Evolutionary conservation across 2,113 vertebrate genomes (phyloP).

Genomic region (Lepus americanus): DNA sequence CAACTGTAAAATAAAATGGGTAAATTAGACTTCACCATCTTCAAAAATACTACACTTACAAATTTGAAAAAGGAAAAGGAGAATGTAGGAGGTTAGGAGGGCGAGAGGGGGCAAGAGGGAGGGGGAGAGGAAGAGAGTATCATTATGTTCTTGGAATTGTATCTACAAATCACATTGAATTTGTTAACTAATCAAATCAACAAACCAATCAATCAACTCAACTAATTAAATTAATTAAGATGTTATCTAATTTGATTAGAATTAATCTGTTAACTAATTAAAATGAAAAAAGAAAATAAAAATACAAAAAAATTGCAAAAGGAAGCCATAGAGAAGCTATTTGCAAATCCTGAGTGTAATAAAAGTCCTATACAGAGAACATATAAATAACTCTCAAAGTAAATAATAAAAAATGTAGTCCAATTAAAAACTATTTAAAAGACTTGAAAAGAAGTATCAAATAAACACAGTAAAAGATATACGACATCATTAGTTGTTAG

Average conservation of each 20-base stretch:
- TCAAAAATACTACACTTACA: not conserved
- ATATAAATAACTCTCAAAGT: not conserved
- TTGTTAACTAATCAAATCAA: too few species aligned
- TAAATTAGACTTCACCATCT: not conserved
- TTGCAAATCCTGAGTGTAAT: not conserved
- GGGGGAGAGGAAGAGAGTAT: too few species aligned
- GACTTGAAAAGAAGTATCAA: not conserved
- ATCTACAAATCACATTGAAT: too few species aligned
- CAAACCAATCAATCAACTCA: fast-evolving
- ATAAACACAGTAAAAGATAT: too few species aligned
- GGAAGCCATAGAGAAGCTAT: not conserved
- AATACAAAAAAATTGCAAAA: not conserved
- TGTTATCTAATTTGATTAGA: too few species aligned
- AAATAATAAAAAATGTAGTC: not conserved
- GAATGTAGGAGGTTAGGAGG: too few species aligned
- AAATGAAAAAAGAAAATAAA: too few species aligned
- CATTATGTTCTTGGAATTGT: too few species aligned
- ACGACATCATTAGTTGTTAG: too few species aligned
- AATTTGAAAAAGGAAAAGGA: not conserved
- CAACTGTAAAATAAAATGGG: not conserved
- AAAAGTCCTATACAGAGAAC: not conserved
- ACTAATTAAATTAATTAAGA: too few species aligned
- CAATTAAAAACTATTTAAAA: not conserved
- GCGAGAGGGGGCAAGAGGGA: too few species aligned
- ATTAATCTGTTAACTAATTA: too few species aligned